A percentile compares a stretch with the other conserved stretches of the same genome.
phyloP scores from a whole-genome alignment of 1,140 invertebrate species.

The Heliconius hewitsoni region DNA sequence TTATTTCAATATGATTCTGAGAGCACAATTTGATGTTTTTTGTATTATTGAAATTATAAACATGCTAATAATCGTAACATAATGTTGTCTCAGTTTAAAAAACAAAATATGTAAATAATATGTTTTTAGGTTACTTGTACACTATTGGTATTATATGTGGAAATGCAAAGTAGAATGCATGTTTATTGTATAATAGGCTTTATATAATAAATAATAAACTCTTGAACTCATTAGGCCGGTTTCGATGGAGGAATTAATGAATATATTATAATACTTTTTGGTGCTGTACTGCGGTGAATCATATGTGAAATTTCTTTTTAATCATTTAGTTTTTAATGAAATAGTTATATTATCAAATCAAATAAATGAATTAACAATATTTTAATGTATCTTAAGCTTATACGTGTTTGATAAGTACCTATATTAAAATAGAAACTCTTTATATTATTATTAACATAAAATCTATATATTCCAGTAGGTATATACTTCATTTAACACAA shows the following conservation, averaged over 20 bases:
- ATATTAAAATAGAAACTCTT: too few relatives aligned
- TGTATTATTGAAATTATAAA: too few relatives aligned
- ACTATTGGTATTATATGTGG: background rate
- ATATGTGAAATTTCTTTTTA: background rate
- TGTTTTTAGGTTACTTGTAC: background rate
- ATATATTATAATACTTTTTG: conserved; percentile 11
- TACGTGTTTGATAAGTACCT: too few relatives aligned
- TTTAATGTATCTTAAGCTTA: too few relatives aligned
- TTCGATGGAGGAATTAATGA: background rate
- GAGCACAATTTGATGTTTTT: too few relatives aligned
- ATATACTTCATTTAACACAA: too few relatives aligned
- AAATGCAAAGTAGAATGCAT: conserved; percentile 10
- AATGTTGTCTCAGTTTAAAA: background rate
- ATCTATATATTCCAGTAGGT: too few relatives aligned
- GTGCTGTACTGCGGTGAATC: background rate
- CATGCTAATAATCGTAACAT: too few relatives aligned
- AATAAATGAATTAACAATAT: too few relatives aligned
- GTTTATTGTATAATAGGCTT: background rate
- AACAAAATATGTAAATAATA: background rate
- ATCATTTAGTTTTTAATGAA: background rate
- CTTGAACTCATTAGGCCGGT: background rate
- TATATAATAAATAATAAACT: conserved; percentile 9
- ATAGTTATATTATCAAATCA: background rate
- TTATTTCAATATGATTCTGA: too few relatives aligned
- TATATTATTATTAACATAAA: too few relatives aligned